A percentile compares a stretch with the other conserved stretches of the same genome.
These are phyloP conservation scores for Eueides isabella DNA, from an alignment of 1,140 invertebrate species.

Conservation along the genomic window DNA sequence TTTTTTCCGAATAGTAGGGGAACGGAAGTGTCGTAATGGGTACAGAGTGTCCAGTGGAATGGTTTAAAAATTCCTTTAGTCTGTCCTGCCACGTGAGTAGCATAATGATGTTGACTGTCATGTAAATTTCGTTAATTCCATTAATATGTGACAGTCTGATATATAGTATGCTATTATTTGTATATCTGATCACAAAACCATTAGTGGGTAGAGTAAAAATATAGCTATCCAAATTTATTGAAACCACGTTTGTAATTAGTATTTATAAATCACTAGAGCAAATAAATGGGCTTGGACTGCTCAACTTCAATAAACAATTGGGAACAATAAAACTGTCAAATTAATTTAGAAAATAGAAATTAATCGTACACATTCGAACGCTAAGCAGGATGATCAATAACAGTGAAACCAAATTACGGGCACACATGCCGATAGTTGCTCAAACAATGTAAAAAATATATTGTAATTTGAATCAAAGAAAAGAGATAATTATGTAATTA, in stretches of 20 bases:
- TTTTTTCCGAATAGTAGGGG: no score
- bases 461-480: not conserved
- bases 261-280: not conserved
- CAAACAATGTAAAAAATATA: not conserved
- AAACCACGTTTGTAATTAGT: not conserved
- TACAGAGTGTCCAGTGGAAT: no score
- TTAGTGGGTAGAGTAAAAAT: no score
- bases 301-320: slow-evolving; percentile 8
- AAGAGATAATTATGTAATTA: no score
- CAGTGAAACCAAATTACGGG: not conserved
- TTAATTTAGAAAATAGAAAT: slow-evolving; percentile 6
- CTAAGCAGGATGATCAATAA: not conserved
- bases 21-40: no score
- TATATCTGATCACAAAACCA: not conserved
- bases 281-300: not conserved
- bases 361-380: not conserved
- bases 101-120: no score
- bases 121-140: no score
- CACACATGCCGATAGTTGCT: not conserved
- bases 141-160: not conserved
- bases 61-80: no score
- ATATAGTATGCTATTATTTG: not conserved
- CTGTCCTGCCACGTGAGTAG: not conserved
- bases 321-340: slow-evolving; percentile 13
- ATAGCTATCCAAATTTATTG: not conserved